Percentiles rank a stretch among this genome's conserved stretches.
Conservation (phyloP, 2,113 vertebrate genomes). For the Tragelaphus imberbis region DNA sequence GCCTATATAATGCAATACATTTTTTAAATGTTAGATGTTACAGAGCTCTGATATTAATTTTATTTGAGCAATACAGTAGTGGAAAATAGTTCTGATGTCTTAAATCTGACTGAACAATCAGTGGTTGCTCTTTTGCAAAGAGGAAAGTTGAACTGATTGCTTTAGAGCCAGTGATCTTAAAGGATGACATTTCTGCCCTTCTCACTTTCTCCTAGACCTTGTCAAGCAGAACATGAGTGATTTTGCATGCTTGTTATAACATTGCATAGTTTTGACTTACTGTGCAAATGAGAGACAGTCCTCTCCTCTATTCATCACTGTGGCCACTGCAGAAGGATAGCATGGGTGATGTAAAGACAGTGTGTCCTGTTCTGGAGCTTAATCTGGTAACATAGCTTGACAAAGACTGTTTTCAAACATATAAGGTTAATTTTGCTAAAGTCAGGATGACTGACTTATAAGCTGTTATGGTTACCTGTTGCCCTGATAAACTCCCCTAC, state of each 20-base stretch:
- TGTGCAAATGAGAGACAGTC: background rate
- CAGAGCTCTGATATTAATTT: background rate
- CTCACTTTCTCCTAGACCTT: background rate
- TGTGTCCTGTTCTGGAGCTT: background rate
- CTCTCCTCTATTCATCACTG: background rate
- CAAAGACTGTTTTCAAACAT: background rate
- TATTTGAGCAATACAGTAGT: background rate
- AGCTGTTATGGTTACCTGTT: background rate
- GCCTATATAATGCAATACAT: background rate
- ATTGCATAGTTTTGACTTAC: background rate
- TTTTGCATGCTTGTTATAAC: background rate
- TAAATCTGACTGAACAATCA: background rate
- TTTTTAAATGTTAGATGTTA: background rate
- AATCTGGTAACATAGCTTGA: background rate
- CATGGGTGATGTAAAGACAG: background rate
- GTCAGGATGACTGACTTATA: background rate
- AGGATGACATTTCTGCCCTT: background rate
- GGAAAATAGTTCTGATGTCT: background rate
- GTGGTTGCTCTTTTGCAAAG: background rate
- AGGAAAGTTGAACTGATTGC: background rate
- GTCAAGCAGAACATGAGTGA: background rate
- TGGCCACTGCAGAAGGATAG: background rate
- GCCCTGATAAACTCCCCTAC: background rate
- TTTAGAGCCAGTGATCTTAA: background rate
- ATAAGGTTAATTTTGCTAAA: background rate